A percentile compares a stretch with the other conserved stretches of the same genome.
These are phyloP conservation scores for Phalloptychus januarius DNA, from an alignment of 2,797 vertebrate genomes.

Conservation along the genomic window DNA sequence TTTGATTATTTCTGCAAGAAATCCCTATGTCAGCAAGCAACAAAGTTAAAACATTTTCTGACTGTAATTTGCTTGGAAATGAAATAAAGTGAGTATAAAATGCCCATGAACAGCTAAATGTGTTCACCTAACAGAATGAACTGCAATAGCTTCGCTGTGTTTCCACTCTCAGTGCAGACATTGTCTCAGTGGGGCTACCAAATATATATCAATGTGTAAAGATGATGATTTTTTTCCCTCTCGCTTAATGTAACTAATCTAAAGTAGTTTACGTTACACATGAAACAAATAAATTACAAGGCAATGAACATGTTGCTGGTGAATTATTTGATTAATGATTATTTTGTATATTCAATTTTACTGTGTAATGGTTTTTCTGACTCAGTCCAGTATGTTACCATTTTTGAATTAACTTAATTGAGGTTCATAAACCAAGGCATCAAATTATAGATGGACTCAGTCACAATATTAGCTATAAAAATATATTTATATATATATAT, in stretches of 20 bases:
- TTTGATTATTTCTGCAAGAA: conserved; percentile 74
- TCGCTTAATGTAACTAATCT: conserved; percentile 28
- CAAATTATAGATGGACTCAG: conserved; percentile 71
- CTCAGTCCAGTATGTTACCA: conserved; percentile 37
- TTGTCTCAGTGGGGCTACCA: conserved; percentile 47
- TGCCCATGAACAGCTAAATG: conserved; percentile 12
- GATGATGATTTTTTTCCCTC: conserved; percentile 14
- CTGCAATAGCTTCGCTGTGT: conserved; percentile 58
- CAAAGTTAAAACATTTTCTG: conserved; percentile 17
- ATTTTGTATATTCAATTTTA: conserved; percentile 38
- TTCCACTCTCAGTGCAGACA: conserved; percentile 63
- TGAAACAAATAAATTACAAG: conserved; percentile 37
- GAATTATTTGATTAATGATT: conserved; percentile 45
- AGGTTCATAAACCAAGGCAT: conserved; percentile 60
- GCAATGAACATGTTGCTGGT: conserved; percentile 67
- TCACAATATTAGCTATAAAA: conserved; percentile 84
- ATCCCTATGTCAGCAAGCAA: conserved; percentile 35
- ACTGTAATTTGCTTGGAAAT: conserved; percentile 14
- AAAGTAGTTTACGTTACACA: conserved; percentile 21
- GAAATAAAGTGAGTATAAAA: conserved; percentile 21
- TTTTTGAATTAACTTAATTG: conserved; percentile 39
- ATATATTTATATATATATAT: conserved; percentile 86
- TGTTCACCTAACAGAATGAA: conserved; percentile 29
- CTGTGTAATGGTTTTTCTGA: conserved; percentile 26
- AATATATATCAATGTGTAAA: conserved; percentile 6